A percentile compares a stretch with the other conserved stretches of the same genome.
Evolutionary conservation across 1,140 invertebrate genomes (phyloP).

Genomic region (Thrips palmi): DNA sequence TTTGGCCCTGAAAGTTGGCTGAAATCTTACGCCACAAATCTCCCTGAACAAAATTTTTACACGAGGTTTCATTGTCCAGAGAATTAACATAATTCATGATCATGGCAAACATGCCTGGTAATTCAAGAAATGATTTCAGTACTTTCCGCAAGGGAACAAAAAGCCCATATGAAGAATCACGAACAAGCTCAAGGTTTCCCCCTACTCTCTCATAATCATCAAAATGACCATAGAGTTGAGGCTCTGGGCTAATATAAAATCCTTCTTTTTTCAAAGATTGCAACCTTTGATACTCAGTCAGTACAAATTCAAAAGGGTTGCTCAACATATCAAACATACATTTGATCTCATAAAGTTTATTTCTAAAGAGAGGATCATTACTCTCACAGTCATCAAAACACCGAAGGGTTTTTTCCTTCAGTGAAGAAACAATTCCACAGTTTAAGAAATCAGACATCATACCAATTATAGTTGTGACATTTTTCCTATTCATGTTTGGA

Average conservation of each 20-base stretch:
- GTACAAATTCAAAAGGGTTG: slow-evolving; percentile 2
- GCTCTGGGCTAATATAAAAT: not conserved
- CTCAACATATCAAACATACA: too few relatives aligned
- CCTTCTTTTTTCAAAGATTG: not conserved
- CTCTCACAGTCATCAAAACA: too few relatives aligned
- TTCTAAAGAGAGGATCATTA: too few relatives aligned
- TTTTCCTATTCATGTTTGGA: too few relatives aligned
- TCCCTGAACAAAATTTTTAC: slow-evolving; percentile 18
- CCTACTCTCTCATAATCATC: not conserved
- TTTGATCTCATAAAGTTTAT: too few relatives aligned
- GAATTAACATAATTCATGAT: not conserved
- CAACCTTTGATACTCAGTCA: not conserved
- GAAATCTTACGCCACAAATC: slow-evolving; percentile 17
- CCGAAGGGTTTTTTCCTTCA: too few relatives aligned
- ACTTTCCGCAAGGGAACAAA: not conserved
- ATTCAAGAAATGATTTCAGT: not conserved
- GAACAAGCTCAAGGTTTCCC: too few relatives aligned
- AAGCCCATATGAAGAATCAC: too few relatives aligned
- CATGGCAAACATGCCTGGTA: too few relatives aligned
- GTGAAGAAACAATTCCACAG: too few relatives aligned
- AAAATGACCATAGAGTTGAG: not conserved
- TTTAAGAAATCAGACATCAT: too few relatives aligned
- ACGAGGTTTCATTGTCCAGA: not conserved
- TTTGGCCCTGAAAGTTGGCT: slow-evolving; percentile 13
- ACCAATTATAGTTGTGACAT: too few relatives aligned